A percentile compares a stretch with the other conserved stretches of the same genome.
Evolutionary conservation across 2,797 vertebrate species (phyloP).

Genomic region (Bradypodion ventrale): DNA sequence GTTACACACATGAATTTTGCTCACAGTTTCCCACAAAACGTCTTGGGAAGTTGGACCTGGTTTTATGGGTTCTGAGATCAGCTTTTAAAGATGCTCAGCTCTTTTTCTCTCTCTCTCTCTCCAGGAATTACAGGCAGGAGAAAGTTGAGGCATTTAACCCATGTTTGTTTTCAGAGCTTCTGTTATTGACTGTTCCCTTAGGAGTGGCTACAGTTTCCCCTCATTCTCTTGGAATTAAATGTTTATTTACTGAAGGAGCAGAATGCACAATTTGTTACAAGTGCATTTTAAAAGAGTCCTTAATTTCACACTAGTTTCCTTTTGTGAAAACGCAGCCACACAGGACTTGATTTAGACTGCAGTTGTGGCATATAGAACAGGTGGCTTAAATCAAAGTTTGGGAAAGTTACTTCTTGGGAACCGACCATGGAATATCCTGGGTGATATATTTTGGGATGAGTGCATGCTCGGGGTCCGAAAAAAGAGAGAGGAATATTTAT

Average conservation of each 20-base stretch:
- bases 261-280: neutral
- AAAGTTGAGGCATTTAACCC: neutral
- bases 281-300: neutral
- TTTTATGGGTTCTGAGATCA: neutral
- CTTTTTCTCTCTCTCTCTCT: no score
- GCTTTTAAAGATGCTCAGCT: neutral
- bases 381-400: neutral
- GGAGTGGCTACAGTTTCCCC: neutral
- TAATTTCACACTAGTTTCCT: neutral
- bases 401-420: no score
- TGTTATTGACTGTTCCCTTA: neutral
- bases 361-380: neutral
- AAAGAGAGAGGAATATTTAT: no score
- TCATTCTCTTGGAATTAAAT: neutral
- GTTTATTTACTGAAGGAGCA: neutral
- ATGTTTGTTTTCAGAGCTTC: neutral
- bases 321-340: neutral
- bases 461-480: no score
- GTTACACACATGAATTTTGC: no score
- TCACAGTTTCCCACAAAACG: neutral
- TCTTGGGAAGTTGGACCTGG: neutral
- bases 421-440: no score
- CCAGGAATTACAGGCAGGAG: neutral
- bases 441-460: no score
- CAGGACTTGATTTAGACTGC: neutral